A percentile compares a stretch with the other conserved stretches of the same genome.
phyloP scores from a whole-genome alignment of 2,797 vertebrate genomes.

The Trachurus trachurus region DNA sequence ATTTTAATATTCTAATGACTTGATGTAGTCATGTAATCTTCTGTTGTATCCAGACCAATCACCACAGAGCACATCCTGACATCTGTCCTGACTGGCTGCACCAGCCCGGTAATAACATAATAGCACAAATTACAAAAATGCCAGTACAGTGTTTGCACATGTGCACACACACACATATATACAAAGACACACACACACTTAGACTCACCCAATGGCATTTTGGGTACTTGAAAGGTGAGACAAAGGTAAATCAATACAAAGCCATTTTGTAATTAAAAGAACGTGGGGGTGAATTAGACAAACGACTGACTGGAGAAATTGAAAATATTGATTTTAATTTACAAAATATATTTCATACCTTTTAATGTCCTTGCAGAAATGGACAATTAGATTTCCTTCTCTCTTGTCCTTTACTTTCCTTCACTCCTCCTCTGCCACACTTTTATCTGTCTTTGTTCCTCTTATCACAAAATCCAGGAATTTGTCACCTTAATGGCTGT shows the following conservation, averaged over 20 bases:
- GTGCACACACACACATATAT: background rate
- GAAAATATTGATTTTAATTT: slow-evolving; percentile 96
- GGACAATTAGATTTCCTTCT: slow-evolving; percentile 85
- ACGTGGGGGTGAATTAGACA: slow-evolving; percentile 91
- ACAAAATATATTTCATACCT: slow-evolving; percentile 90
- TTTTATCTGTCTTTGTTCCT: slow-evolving; percentile 44
- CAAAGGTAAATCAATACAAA: slow-evolving; percentile 79
- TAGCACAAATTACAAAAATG: slow-evolving; percentile 47
- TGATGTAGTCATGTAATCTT: background rate
- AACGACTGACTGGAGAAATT: slow-evolving; percentile 92
- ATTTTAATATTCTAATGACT: background rate
- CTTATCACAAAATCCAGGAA: slow-evolving; percentile 71
- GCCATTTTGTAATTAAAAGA: slow-evolving; percentile 81
- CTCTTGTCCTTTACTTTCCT: slow-evolving; percentile 55
- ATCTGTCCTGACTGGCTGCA: slow-evolving; percentile 25
- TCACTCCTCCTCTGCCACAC: slow-evolving; percentile 22
- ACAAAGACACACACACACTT: slow-evolving; percentile 5
- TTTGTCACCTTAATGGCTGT: slow-evolving; percentile 72
- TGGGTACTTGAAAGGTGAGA: slow-evolving; percentile 72
- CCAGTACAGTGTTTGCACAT: background rate
- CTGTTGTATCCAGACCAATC: slow-evolving; percentile 13
- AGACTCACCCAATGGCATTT: slow-evolving; percentile 53
- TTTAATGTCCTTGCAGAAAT: slow-evolving; percentile 84
- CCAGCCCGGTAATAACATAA: slow-evolving; percentile 31
- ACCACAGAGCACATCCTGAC: slow-evolving; percentile 27